Evolutionary conservation across 2,113 vertebrate species (phyloP).

Genomic region (Callionymus lyra): DNA sequence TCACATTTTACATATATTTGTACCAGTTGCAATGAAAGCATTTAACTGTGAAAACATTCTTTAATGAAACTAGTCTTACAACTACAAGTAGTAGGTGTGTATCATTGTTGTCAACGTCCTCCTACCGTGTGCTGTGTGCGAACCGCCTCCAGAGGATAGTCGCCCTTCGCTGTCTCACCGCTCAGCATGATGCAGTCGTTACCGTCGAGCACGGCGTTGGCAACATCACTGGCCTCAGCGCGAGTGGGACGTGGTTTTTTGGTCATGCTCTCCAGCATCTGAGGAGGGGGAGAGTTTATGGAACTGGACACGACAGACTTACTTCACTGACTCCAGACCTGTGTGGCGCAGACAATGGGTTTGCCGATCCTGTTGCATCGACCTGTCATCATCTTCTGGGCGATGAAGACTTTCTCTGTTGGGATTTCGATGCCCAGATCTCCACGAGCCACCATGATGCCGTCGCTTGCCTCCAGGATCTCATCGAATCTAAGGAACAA

Average conservation of each 20-base stretch:
- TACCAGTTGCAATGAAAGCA: no score
- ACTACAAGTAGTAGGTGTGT: no score
- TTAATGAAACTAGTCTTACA: no score
- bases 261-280: constrained; percentile 99
- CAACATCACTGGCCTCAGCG: constrained; percentile 90
- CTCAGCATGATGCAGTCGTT: constrained; percentile 98
- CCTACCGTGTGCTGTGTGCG: constrained; percentile 86
- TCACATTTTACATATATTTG: no score
- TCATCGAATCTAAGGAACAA: constrained; percentile 81
- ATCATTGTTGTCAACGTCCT: neutral
- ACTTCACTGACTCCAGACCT: constrained; percentile 60
- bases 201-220: constrained; percentile 91
- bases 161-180: constrained; percentile 93
- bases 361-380: constrained; percentile 91
- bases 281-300: constrained; percentile 2
- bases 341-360: constrained; percentile 91
- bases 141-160: constrained; percentile 92
- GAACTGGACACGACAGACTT: neutral
- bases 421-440: constrained; percentile 97
- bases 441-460: constrained; percentile 97
- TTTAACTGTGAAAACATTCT: no score
- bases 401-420: constrained; percentile 92
- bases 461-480: constrained; percentile 94
- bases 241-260: constrained; percentile 95
- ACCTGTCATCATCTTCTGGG: constrained; percentile 99